Conservation (phyloP, 2,113 vertebrate species). For the Hiodon alosoides region DNA sequence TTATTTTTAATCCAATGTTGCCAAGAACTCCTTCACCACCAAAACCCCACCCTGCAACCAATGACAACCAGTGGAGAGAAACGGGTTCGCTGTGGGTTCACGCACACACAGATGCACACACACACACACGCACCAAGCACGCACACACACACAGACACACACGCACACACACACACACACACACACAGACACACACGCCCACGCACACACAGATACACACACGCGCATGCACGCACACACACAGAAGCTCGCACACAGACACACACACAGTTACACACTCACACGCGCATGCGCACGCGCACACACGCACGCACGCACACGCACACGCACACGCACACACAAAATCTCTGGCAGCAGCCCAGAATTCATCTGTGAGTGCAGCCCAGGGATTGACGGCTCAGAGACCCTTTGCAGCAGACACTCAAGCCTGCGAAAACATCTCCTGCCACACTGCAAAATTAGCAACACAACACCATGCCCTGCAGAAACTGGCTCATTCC, state of each 20-base stretch:
- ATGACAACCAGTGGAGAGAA: not conserved
- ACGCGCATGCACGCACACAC: too few relatives aligned
- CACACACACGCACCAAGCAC: not conserved
- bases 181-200: not conserved
- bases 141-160: not conserved
- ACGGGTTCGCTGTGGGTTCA: not conserved
- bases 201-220: too few relatives aligned
- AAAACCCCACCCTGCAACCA: not conserved
- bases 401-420: not conserved
- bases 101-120: not conserved
- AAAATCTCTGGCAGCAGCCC: not conserved
- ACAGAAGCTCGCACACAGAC: not conserved
- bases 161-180: not conserved
- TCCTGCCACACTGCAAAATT: not conserved
- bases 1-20: not conserved
- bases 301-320: not conserved
- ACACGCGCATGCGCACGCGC: not conserved
- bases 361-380: not conserved
- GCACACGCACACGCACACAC: conserved; percentile 6
- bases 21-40: not conserved
- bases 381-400: not conserved
- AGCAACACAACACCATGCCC: not conserved
- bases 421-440: not conserved
- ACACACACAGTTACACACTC: not conserved
- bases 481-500: not conserved